A percentile compares a stretch with the other conserved stretches of the same genome.
phyloP scores from a whole-genome alignment of 1,140 invertebrate species.

The Scaptomyza pallida region DNA sequence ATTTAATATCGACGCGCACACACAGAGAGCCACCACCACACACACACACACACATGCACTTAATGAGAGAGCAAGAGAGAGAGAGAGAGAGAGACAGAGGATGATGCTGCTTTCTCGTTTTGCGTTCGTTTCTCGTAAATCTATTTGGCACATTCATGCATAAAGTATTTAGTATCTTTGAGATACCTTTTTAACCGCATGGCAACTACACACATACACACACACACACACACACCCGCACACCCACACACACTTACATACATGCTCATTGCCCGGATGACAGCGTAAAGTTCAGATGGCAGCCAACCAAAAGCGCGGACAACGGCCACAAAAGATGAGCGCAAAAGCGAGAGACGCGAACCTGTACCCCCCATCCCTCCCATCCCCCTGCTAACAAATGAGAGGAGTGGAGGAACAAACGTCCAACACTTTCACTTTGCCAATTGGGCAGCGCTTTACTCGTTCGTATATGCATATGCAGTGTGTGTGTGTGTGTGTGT shows the following conservation, averaged over 20 bases:
- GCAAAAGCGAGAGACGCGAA: conserved; percentile 6
- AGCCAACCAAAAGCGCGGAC: conserved; percentile 80
- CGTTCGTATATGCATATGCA: conserved; percentile 1
- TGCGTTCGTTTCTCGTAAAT: conserved; percentile 75
- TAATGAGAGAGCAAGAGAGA: not conserved
- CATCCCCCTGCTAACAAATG: too few relatives aligned
- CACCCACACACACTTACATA: conserved; percentile 20
- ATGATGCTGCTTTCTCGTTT: conserved; percentile 39
- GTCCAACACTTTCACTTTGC: conserved; percentile 72
- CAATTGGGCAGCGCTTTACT: conserved; percentile 45
- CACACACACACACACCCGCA: conserved; percentile 24
- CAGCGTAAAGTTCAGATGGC: conserved; percentile 68
- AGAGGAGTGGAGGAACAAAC: conserved; percentile 14
- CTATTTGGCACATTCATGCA: conserved; percentile 82
- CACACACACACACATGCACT: conserved; percentile 15
- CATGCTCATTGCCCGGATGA: conserved; percentile 19
- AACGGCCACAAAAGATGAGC: conserved; percentile 34
- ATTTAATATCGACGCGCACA: conserved; percentile 76
- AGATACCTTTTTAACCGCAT: conserved; percentile 81
- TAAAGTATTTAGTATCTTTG: conserved; percentile 82
- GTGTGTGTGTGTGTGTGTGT: conserved; percentile 23
- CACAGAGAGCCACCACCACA: conserved; percentile 32
- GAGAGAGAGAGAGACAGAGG: not conserved
- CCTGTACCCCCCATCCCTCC: too few relatives aligned
- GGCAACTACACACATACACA: conserved; percentile 70